phyloP scores from a whole-genome alignment of 2,888 invertebrate species.

The Seira sanloemensis region DNA sequence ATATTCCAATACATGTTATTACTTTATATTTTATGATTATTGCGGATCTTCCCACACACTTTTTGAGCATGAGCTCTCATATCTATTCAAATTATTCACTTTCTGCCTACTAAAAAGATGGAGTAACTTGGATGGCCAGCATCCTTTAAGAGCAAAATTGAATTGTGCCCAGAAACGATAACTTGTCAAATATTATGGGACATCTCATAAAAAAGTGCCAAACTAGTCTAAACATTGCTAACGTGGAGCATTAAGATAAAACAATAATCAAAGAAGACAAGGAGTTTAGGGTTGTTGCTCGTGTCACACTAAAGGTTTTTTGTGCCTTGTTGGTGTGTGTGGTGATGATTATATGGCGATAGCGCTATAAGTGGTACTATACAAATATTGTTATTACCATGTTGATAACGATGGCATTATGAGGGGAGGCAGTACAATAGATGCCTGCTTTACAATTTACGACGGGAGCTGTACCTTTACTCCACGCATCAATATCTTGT shows the following conservation, averaged over 20 bases:
- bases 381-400: conserved; percentile 48
- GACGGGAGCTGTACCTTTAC: too few relatives aligned
- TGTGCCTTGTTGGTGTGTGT: too few relatives aligned
- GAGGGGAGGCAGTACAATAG: neutral
- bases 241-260: conserved; percentile 5
- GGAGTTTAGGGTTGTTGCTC: neutral
- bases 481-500: too few relatives aligned
- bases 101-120: neutral
- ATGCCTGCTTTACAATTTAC: too few relatives aligned
- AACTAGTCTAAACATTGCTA: neutral
- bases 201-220: conserved; percentile 44
- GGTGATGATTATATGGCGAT: neutral
- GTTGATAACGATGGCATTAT: neutral
- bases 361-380: neutral
- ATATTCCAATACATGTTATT: conserved; percentile 46
- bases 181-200: conserved; percentile 49
- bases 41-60: conserved; percentile 54
- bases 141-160: neutral
- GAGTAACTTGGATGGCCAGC: neutral
- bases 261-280: neutral
- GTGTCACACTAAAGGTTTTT: neutral
- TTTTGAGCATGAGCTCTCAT: neutral
- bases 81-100: neutral
- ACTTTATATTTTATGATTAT: conserved; percentile 50
- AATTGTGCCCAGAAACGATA: neutral